Evolutionary conservation across 2,888 invertebrate genomes (phyloP), one percentile per base, ranked within the genome.

Genomic region (Epirrhoe tristata): DNA sequence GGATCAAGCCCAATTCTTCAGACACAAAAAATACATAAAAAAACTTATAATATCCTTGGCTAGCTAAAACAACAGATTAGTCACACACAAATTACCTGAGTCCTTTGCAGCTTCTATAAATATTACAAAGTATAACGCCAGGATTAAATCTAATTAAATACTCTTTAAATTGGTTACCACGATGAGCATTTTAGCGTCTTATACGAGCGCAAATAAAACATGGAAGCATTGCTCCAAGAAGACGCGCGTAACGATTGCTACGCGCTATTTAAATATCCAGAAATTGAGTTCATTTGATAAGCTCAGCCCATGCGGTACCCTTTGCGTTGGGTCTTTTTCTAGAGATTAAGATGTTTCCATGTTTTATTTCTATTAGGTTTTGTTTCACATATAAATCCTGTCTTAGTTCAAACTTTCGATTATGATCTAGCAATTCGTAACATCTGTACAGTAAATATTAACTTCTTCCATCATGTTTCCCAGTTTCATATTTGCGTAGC

Each of bases 41-140:
- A 16, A 17, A 24, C 7, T 1, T 50, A 31, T 16, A 39, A 5
- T 70, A 77, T 73, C 72, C 73, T 69, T 68, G 67, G 65, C 17
- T 24, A 72, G 71, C 75, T 74, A 59, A 69, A 72, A 67, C 31
- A 66, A 48, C 17, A 61, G 17, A 64, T 67, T 50, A 72, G 32
- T 68, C 60, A 66, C 62, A 64, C 56, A 54, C 31, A 66, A 36
- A 52, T 78, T 81, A 82, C 82, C 81, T 77, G 69, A 16, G 55
- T 81, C 80, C 80, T 71, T 8, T 77, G 61, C 59, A 62, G 81
- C 81, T 52, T 66, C 61, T 67, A 54, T 36, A 52, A 53, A 17
- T 52, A 55, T 32, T 46, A 58, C 43, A 63, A 16, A 17, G 46
- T 54, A 55, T 59, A 4, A 2, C 48, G 54, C 31, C 24, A 56